These are phyloP conservation scores for Proteles cristata DNA, from an alignment of 2,113 vertebrate genomes.

Conservation along the genomic window DNA sequence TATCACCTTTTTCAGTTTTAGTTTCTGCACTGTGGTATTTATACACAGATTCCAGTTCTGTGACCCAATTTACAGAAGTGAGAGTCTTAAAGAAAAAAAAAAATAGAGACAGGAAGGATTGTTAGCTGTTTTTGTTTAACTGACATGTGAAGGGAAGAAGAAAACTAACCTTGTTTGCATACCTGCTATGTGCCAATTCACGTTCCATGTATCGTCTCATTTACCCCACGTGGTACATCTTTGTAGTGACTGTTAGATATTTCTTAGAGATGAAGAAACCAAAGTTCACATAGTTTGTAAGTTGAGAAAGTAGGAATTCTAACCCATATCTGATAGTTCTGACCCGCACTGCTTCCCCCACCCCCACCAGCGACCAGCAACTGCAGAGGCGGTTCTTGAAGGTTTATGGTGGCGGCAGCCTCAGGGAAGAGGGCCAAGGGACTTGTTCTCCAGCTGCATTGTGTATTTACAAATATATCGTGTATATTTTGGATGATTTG, in stretches of 20 bases:
- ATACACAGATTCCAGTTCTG: background rate
- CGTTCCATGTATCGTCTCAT: background rate
- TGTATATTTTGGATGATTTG: background rate
- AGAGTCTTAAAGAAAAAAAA: background rate
- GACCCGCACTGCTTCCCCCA: background rate
- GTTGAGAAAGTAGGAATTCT: background rate
- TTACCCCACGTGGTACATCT: background rate
- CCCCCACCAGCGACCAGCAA: no score
- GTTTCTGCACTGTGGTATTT: background rate
- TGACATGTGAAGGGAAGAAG: background rate
- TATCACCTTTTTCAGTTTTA: background rate
- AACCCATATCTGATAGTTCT: background rate
- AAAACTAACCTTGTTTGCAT: background rate
- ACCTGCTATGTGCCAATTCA: background rate
- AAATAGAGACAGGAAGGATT: background rate
- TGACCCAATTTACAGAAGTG: background rate
- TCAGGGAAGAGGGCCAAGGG: background rate
- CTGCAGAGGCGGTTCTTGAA: fast-evolving
- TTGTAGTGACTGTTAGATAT: background rate
- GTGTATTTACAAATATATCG: background rate
- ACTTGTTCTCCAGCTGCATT: background rate
- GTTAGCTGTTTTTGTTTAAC: background rate
- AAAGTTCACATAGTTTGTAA: background rate
- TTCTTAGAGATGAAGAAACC: background rate
- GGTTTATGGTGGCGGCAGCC: background rate